phyloP scores from a whole-genome alignment of 2,797 vertebrate genomes.

The Neoniphon sammara region DNA sequence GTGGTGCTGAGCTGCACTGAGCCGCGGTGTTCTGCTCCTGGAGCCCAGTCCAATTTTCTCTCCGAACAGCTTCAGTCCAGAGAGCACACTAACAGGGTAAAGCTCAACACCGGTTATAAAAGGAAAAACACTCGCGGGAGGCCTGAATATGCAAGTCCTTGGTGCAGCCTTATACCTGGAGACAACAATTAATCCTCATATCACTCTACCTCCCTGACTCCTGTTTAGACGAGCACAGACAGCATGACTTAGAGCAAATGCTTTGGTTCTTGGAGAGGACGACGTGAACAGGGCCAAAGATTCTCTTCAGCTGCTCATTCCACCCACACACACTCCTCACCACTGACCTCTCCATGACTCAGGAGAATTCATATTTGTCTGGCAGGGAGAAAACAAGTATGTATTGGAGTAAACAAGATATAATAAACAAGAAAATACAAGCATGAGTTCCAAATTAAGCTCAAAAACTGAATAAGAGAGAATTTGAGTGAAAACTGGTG shows the following conservation, averaged over 20 bases:
- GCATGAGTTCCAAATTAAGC: constrained; percentile 6
- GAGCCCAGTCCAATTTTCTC: constrained; percentile 74
- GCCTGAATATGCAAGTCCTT: constrained; percentile 74
- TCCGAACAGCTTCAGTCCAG: constrained; percentile 69
- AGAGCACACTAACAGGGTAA: constrained; percentile 79
- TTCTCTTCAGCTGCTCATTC: constrained; percentile 48
- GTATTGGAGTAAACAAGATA: constrained; percentile 23
- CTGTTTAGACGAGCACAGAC: constrained; percentile 55
- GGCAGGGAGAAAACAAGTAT: constrained; percentile 23
- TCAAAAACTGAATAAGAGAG: not conserved
- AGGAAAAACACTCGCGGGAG: constrained; percentile 70
- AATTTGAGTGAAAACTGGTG: constrained; percentile 15
- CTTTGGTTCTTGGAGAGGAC: constrained; percentile 42
- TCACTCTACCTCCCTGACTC: constrained; percentile 69
- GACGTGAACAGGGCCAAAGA: constrained; percentile 22
- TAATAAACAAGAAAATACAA: constrained; percentile 18
- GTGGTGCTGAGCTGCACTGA: constrained; percentile 56
- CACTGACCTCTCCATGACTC: constrained; percentile 29
- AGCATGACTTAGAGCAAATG: constrained; percentile 56
- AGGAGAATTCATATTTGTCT: constrained; percentile 40
- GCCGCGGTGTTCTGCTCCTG: constrained; percentile 55
- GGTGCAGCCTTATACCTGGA: constrained; percentile 69
- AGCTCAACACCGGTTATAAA: constrained; percentile 56
- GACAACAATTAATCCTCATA: constrained; percentile 81
- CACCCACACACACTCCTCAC: constrained; percentile 33